A percentile compares a stretch with the other conserved stretches of the same genome.
Evolutionary conservation across 2,888 invertebrate species (phyloP).

Genomic region (Axea sp.): DNA sequence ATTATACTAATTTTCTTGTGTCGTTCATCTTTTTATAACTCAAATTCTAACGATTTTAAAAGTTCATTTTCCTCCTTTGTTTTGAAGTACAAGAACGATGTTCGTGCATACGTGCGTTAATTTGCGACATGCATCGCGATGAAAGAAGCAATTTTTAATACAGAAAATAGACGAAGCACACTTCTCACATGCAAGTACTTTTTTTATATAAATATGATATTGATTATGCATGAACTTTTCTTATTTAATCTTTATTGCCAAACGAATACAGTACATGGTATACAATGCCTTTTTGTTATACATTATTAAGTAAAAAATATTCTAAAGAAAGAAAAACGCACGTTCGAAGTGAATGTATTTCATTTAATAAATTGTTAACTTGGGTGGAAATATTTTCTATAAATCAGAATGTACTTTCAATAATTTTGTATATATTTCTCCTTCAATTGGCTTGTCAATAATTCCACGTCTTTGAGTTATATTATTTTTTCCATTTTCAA

Average conservation of each 20-base stretch:
- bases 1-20: not conserved
- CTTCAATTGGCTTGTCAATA: too few relatives aligned
- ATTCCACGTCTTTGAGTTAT: not conserved
- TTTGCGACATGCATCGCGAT: slow-evolving; percentile 37
- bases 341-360: too few relatives aligned
- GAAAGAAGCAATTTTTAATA: slow-evolving; percentile 34
- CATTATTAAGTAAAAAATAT: too few relatives aligned
- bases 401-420: too few relatives aligned
- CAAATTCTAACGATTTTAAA: too few relatives aligned
- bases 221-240: slow-evolving; percentile 8
- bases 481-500: slow-evolving; percentile 16
- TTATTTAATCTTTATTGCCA: not conserved
- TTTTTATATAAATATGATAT: slow-evolving; percentile 26
- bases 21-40: not conserved
- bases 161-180: slow-evolving; percentile 15
- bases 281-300: too few relatives aligned
- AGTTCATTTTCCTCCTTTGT: slow-evolving; percentile 6
- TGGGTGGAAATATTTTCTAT: too few relatives aligned
- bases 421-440: too few relatives aligned
- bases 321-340: too few relatives aligned
- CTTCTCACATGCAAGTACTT: slow-evolving; percentile 7
- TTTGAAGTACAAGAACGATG: slow-evolving; percentile 17
- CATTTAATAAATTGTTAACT: too few relatives aligned
- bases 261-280: not conserved
- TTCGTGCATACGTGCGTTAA: slow-evolving; percentile 53